phyloP scores from a whole-genome alignment of 2,888 invertebrate species.

The Agrotis exclamationis region DNA sequence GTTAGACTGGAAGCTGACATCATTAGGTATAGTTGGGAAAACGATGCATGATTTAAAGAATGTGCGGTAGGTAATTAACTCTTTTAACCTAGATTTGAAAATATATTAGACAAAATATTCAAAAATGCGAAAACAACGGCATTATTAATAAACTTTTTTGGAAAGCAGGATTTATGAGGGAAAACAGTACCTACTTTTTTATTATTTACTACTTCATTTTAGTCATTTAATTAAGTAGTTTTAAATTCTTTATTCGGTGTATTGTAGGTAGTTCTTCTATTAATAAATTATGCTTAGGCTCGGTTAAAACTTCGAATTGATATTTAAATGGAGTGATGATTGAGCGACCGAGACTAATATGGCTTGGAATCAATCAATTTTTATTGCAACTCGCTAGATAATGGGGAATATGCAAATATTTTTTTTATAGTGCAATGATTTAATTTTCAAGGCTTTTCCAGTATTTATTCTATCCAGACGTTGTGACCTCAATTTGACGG shows the following conservation, averaged over 20 bases:
- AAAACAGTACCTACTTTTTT: not conserved
- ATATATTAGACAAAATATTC: not conserved
- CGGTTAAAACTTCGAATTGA: not conserved
- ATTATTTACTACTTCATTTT: not conserved
- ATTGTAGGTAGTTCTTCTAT: conserved; percentile 28
- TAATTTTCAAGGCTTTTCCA: conserved; percentile 37
- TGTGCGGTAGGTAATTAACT: not conserved
- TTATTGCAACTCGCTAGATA: conserved; percentile 25
- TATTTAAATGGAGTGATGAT: conserved; percentile 34
- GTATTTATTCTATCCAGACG: conserved; percentile 8
- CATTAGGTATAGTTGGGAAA: no score
- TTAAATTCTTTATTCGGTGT: conserved; percentile 4
- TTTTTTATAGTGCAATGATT: conserved; percentile 22
- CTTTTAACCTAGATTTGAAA: conserved; percentile 17
- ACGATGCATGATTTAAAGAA: no score
- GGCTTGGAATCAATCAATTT: conserved; percentile 45
- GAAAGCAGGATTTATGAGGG: not conserved
- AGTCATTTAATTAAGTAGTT: conserved; percentile 13
- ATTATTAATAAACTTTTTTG: conserved; percentile 12
- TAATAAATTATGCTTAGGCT: conserved; percentile 24
- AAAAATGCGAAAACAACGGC: conserved; percentile 17
- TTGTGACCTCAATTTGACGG: not conserved
- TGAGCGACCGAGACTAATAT: conserved; percentile 38
- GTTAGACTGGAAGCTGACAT: no score
- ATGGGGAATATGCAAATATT: conserved; percentile 25